Evolutionary conservation across 2,797 vertebrate species (phyloP).

Genomic region (Pseudopleuronectes americanus): DNA sequence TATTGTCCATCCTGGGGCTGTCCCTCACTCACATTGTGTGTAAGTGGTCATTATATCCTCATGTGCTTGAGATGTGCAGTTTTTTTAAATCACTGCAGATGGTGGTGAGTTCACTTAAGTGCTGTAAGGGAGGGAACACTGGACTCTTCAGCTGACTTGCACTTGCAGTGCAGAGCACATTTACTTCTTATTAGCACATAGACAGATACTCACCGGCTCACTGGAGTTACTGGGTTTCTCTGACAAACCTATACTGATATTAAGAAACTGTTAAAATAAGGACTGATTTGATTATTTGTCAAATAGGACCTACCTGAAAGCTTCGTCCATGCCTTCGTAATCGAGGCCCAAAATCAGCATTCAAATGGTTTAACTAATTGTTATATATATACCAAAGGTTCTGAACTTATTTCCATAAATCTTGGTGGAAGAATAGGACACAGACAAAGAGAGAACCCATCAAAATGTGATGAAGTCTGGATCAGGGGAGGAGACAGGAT

Average conservation of each 20-base stretch:
- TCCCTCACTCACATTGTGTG: constrained; percentile 19
- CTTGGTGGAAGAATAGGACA: too few species aligned
- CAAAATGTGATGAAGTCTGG: too few species aligned
- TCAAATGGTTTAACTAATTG: too few species aligned
- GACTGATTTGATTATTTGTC: not conserved
- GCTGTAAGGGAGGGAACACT: constrained; percentile 32
- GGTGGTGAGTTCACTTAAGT: constrained; percentile 28
- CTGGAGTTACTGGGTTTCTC: constrained; percentile 27
- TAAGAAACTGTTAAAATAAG: not conserved
- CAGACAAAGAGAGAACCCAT: too few species aligned
- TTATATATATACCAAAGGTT: too few species aligned
- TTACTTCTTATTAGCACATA: constrained; percentile 6
- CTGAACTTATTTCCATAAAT: too few species aligned
- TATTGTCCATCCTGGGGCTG: constrained; percentile 12
- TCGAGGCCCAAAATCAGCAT: too few species aligned
- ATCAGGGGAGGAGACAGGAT: too few species aligned
- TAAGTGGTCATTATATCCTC: constrained; percentile 28
- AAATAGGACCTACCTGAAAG: too few species aligned
- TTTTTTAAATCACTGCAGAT: constrained; percentile 22
- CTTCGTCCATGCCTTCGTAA: too few species aligned
- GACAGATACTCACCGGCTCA: constrained; percentile 12
- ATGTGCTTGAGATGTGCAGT: constrained; percentile 6
- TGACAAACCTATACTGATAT: constrained; percentile 10
- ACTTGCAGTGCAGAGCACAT: constrained; percentile 22
- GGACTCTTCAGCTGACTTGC: constrained; percentile 47